A percentile compares a stretch with the other conserved stretches of the same genome.
These are phyloP conservation scores for Leptinotarsa texana DNA, from an alignment of 1,140 invertebrate genomes.

Conservation along the genomic window DNA sequence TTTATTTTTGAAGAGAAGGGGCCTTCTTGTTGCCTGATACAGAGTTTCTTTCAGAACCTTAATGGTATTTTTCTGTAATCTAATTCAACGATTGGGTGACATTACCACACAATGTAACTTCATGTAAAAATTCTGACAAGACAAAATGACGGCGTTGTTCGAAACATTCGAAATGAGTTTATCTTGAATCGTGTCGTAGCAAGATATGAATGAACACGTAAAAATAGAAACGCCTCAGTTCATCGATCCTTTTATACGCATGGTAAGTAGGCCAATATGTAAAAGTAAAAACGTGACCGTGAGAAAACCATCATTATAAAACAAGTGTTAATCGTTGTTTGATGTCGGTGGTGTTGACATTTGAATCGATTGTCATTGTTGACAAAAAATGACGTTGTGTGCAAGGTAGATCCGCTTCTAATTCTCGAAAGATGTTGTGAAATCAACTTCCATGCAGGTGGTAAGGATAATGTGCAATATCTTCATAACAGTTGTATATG, in stretches of 20 bases:
- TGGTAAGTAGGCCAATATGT: slow-evolving; percentile 13
- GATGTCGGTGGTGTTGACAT: neutral
- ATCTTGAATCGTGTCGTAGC: neutral
- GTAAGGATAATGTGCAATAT: no score
- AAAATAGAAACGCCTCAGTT: neutral
- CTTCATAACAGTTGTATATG: no score
- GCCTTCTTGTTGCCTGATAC: no score
- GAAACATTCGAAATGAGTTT: no score
- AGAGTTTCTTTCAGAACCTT: no score
- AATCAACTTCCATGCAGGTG: no score
- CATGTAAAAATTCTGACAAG: no score
- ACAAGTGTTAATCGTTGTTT: neutral
- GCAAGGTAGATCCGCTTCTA: neutral
- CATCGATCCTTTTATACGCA: neutral
- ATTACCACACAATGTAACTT: no score
- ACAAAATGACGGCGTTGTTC: no score
- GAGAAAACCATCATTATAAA: neutral
- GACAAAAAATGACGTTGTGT: neutral
- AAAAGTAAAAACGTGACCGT: slow-evolving; percentile 22
- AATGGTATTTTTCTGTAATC: no score
- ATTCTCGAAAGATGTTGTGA: neutral
- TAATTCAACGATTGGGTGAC: no score
- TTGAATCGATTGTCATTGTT: neutral
- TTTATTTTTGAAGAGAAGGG: no score
- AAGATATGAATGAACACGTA: neutral